Percentiles rank a stretch among this genome's conserved stretches.
These are phyloP conservation scores for Colossoma macropomum DNA, from an alignment of 2,113 vertebrate species.

Conservation along the genomic window DNA sequence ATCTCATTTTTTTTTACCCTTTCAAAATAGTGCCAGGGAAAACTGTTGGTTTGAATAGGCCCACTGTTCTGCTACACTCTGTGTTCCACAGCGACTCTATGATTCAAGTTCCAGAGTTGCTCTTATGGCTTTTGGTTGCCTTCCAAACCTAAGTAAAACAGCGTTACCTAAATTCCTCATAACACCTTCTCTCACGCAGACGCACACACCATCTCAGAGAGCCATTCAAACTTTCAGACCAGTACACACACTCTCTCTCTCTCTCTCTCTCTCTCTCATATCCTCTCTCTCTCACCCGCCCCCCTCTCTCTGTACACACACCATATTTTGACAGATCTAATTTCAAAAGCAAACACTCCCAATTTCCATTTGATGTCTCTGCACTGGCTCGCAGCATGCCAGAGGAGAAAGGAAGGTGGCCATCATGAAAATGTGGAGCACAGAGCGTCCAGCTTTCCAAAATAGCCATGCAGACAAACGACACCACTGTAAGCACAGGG, in stretches of 20 bases:
- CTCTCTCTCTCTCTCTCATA: not conserved
- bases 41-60: constrained; percentile 73
- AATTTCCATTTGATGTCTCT: constrained; percentile 47
- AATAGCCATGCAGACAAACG: constrained; percentile 64
- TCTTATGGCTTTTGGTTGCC: constrained; percentile 70
- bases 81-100: constrained; percentile 54
- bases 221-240: constrained; percentile 37
- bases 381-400: constrained; percentile 21
- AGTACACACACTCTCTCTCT: not conserved
- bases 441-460: constrained; percentile 55
- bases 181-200: constrained; percentile 56
- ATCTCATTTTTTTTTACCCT: constrained; percentile 66
- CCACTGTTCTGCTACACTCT: constrained; percentile 70
- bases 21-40: constrained; percentile 65
- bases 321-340: constrained; percentile 33
- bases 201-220: constrained; percentile 44
- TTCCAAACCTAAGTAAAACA: constrained; percentile 66
- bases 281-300: not conserved
- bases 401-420: constrained; percentile 42
- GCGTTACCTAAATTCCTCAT: constrained; percentile 56
- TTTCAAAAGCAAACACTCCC: constrained; percentile 43
- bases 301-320: constrained; percentile 17
- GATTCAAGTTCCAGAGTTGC: constrained; percentile 65
- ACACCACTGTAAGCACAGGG: constrained; percentile 60
- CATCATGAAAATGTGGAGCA: constrained; percentile 50